phyloP scores from a whole-genome alignment of 2,888 invertebrate genomes.

The Pyrgus malvae region DNA sequence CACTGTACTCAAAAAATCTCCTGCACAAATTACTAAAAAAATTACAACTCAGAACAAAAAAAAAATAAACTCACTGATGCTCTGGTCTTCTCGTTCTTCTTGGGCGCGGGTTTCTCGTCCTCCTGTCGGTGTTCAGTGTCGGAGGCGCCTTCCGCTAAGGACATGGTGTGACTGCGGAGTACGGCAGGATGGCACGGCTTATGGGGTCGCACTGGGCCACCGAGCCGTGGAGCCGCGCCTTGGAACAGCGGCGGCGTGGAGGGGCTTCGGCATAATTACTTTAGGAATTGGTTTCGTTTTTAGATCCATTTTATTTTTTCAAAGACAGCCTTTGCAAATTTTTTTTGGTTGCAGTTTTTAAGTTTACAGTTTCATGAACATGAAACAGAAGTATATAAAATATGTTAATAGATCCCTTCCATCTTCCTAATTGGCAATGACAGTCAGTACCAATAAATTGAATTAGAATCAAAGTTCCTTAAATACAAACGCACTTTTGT shows the following conservation, averaged over 20 bases:
- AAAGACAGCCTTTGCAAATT: too few relatives aligned
- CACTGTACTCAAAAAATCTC: background rate
- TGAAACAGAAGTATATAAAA: too few relatives aligned
- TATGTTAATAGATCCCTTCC: too few relatives aligned
- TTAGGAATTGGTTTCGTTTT: background rate
- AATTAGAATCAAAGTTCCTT: too few relatives aligned
- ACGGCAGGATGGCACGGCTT: conserved; percentile 50
- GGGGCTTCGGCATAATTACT: conserved; percentile 27
- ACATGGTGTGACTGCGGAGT: conserved; percentile 68
- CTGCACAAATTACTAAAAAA: too few relatives aligned
- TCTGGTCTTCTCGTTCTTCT: conserved; percentile 35
- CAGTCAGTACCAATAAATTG: too few relatives aligned
- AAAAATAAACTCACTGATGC: conserved; percentile 10
- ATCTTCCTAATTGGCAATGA: too few relatives aligned
- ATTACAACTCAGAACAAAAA: background rate
- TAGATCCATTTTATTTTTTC: too few relatives aligned
- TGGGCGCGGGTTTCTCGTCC: conserved; percentile 36
- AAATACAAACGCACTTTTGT: too few relatives aligned
- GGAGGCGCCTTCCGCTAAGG: conserved; percentile 72
- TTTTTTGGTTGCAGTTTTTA: too few relatives aligned
- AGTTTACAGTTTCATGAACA: too few relatives aligned
- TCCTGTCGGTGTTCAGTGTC: conserved; percentile 59
- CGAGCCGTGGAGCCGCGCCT: conserved; percentile 67
- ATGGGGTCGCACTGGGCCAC: conserved; percentile 57
- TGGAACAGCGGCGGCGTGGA: conserved; percentile 41